Conservation (phyloP, 1,140 invertebrate genomes). For the Hyles euphorbiae region DNA sequence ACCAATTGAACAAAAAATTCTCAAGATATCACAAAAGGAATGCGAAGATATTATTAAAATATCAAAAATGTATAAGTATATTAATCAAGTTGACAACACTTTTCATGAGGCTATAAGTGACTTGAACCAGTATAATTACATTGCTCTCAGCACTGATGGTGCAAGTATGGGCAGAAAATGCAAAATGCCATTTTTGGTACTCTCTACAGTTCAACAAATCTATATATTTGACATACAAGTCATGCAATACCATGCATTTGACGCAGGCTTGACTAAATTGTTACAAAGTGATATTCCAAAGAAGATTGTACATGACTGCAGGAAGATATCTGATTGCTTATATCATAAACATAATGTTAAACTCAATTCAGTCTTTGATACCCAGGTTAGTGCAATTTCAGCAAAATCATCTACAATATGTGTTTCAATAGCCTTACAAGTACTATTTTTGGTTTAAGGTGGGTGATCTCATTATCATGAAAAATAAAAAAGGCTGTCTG, state of each 20-base stretch:
- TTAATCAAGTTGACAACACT: slow-evolving; percentile 66
- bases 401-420: background rate
- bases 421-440: background rate
- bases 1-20: slow-evolving; percentile 37
- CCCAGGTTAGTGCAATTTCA: slow-evolving; percentile 49
- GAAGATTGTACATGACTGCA: slow-evolving; percentile 73
- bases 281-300: slow-evolving; percentile 63
- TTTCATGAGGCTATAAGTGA: slow-evolving; percentile 64
- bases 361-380: slow-evolving; percentile 71
- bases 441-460: slow-evolving; percentile 41
- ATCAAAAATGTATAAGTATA: slow-evolving; percentile 63
- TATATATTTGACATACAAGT: slow-evolving; percentile 74
- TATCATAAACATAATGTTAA: slow-evolving; percentile 71
- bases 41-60: slow-evolving; percentile 59
- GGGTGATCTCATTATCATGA: slow-evolving; percentile 65
- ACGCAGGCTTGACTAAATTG: slow-evolving; percentile 61
- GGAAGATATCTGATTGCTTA: slow-evolving; percentile 71
- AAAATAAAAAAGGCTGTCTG: slow-evolving; percentile 58
- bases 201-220: slow-evolving; percentile 66
- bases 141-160: slow-evolving; percentile 64
- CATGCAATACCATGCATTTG: slow-evolving; percentile 69
- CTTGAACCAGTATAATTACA: slow-evolving; percentile 51
- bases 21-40: slow-evolving; percentile 65
- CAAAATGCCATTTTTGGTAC: slow-evolving; percentile 66
- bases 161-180: slow-evolving; percentile 67